Conservation (phyloP, 1,140 invertebrate genomes). For the Neotoxoptera formosana region DNA sequence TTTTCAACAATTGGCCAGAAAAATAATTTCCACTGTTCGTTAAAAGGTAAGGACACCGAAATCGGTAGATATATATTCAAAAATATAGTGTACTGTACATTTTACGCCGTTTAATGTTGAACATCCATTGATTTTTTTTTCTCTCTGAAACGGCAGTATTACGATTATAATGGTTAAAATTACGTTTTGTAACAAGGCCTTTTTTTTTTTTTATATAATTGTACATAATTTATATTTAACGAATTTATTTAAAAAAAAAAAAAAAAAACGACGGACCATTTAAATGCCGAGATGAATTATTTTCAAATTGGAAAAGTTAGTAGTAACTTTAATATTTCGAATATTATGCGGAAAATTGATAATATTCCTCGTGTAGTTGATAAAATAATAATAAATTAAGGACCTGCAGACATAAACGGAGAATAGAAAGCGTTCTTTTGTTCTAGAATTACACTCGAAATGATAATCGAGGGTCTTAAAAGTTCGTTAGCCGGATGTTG, state of each 20-base stretch:
- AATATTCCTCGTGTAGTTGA: not conserved
- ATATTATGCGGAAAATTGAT: not conserved
- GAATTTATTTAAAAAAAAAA: not conserved
- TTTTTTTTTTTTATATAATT: not conserved
- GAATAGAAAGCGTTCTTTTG: constrained; percentile 7
- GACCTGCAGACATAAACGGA: not conserved
- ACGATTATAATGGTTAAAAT: not conserved
- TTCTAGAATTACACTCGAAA: not conserved
- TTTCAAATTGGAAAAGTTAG: not conserved
- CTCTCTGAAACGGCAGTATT: not conserved
- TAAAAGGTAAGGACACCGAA: constrained; percentile 28
- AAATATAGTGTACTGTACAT: not conserved
- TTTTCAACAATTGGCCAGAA: not conserved
- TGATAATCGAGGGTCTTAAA: not conserved
- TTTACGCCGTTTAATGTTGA: not conserved
- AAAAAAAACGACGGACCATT: not conserved
- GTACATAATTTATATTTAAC: not conserved
- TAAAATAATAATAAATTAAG: not conserved
- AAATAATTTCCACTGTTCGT: not conserved
- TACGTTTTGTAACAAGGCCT: not conserved
- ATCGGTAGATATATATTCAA: not conserved
- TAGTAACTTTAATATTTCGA: not conserved
- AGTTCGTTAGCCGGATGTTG: not conserved
- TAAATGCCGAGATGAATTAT: not conserved
- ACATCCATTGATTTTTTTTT: not conserved